Base-by-base conservation (phyloP, 2,113 vertebrate genomes). In the Notarius lentiginosus region DNA sequence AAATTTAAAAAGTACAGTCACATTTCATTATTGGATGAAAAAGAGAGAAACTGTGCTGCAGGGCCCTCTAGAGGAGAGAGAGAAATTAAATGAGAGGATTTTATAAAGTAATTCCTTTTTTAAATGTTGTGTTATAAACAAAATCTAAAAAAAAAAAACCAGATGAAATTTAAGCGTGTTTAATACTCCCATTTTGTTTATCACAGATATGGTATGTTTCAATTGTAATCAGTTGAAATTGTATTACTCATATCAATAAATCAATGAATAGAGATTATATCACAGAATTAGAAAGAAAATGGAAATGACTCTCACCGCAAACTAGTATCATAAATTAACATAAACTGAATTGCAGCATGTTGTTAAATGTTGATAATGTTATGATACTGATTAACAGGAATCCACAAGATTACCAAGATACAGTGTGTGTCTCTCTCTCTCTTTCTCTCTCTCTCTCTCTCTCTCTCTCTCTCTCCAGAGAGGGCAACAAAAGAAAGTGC, bases 31-130 rank as follows among this genome's bases (percentile, higher is more conserved):
- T 15, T 55, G 22, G 0, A 24, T 79, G 14, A 51, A 27, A 17
- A 55, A 15, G 51, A 55, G 75, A 76, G 73, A 79, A 27, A 30
- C 51, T 79, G 77, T 56, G 77, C 55, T 34, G 77, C 77, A 79
- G 53, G 3, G 77, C 55, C 77, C 77, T 58, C 77, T 79, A 58
- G 77, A 58, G 77, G 77, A 79, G 15, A 20, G 4, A 5, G 77
- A 55, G 53, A 30, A 5, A 58, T 30, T 34, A 7, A 27, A 55
- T 3, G 51, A n/a, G 49, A 18, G 24, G 17, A 79, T 56, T 77
- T 51, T 53, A 77, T 5, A 77, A 51, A 49, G 47, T 75, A 49
- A 56, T 56, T 56, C 55, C 11, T 56, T 41, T 41, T 41, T 41
- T 41, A 41, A 41, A 41, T 41, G 41, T 41, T 41, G 41, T 41